Base-by-base conservation (phyloP, 64 coral and sea anemone species). In the Astreopora myriophthalma region DNA sequence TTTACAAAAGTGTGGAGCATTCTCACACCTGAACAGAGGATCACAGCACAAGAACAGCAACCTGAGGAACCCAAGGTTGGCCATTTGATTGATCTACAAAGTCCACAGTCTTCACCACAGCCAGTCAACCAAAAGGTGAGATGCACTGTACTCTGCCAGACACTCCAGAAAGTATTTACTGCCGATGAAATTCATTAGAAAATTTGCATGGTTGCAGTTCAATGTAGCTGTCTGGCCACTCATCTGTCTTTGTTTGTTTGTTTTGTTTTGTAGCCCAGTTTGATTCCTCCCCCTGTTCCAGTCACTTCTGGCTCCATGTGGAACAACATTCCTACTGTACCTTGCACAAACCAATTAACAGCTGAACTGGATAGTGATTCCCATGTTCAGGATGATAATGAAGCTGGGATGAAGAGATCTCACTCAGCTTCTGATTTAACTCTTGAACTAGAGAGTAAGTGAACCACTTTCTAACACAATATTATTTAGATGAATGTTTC, bases 21-120 rank as follows among this genome's bases (percentile, higher is more conserved):
- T 22, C 73, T 99, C 57, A 95, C 94, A 44, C 51, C 72, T 30
- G 97, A 95, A 67, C 97, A 99, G 66, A 86, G 86, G 69, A 79
- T 68, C 39, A 73, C 30, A 29, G 49, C 90, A 20, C 48, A 84
- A 40, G 75, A 93, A 74, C 63, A 94, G 46, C 82, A 58, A 28
- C 66, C 49, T 27, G 42, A 91, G 23, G 37, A 28, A 30, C 14
- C 26, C 19, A 48, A 34, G 33, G 79, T 83, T 65, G 79, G 79
- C 52, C 29, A 63, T 7, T 57, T 83, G 37, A 83, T 83, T 83
- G 79, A 83, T 83, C 79, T 64, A 14, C 79, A 42, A 26, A 83
- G 79, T 64, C 79, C 79, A 35, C 28, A 64, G 55, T 38, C 52
- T 19, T 64, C 57, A 60, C 79, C 33, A 64, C 79, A 83, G 57